phyloP scores from a whole-genome alignment of 2,113 vertebrate species.

The Mormyrus iriodes region DNA sequence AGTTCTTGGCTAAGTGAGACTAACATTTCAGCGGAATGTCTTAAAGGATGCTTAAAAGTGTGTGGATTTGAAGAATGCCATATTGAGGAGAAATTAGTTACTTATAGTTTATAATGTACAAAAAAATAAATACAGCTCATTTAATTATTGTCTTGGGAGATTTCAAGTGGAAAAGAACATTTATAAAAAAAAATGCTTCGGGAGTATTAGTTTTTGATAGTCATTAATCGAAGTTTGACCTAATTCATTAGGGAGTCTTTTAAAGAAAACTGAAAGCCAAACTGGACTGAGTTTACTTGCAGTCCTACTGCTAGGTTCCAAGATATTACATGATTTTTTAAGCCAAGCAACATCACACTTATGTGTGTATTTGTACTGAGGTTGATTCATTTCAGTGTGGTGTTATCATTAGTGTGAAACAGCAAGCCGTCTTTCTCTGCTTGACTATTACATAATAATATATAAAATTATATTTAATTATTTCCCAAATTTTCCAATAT shows the following conservation, averaged over 20 bases:
- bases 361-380: not conserved
- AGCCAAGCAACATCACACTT: not conserved
- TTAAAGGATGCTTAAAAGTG: not conserved
- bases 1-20: not conserved
- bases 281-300: slow-evolving; percentile 15
- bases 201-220: not conserved
- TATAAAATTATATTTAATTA: not conserved
- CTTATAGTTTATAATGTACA: not conserved
- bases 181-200: not conserved
- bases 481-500: not conserved
- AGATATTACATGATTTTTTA: not conserved
- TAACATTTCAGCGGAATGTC: not conserved
- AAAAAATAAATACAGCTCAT: not conserved
- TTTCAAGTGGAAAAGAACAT: not conserved
- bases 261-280: not conserved
- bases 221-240: not conserved
- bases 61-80: not conserved
- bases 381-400: not conserved
- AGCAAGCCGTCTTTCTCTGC: not conserved
- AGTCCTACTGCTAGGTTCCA: not conserved
- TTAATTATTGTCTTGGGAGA: not conserved
- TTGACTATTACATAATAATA: not conserved
- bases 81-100: not conserved
- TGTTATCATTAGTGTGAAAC: not conserved
- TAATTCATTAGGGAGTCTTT: not conserved